Percentiles rank a stretch among this genome's conserved stretches.
phyloP scores from a whole-genome alignment of 2,113 vertebrate genomes.

The Balaeniceps rex region DNA sequence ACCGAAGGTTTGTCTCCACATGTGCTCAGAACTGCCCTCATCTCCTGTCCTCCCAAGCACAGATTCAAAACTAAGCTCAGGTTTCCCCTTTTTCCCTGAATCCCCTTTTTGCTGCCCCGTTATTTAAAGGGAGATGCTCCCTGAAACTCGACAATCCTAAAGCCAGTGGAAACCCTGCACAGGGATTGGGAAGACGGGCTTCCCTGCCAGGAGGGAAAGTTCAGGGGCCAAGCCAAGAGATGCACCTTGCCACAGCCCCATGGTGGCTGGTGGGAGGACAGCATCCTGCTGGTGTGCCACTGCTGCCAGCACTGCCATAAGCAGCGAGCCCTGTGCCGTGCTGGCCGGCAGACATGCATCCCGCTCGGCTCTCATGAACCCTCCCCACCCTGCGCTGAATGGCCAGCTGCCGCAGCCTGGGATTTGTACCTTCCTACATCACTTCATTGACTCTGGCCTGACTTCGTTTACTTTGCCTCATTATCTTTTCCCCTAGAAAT shows the following conservation, averaged over 20 bases:
- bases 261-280: background rate
- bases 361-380: background rate
- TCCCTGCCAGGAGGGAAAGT: background rate
- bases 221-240: background rate
- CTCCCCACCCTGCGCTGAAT: accelerated
- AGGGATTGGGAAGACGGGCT: background rate
- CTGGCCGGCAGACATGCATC: background rate
- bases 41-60: background rate
- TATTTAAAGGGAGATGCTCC: background rate
- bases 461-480: background rate
- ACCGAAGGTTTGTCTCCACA: background rate
- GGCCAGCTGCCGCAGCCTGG: background rate
- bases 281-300: background rate
- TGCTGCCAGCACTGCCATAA: no score
- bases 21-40: background rate
- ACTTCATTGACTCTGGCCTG: background rate
- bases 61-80: background rate
- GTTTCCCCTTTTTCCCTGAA: background rate
- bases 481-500: background rate
- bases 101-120: background rate
- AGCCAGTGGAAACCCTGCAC: background rate
- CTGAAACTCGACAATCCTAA: background rate
- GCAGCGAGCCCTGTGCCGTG: accelerated
- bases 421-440: background rate
- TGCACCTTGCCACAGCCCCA: background rate